phyloP scores from a whole-genome alignment of 2,113 vertebrate genomes.

The Chrysochloris asiatica region DNA sequence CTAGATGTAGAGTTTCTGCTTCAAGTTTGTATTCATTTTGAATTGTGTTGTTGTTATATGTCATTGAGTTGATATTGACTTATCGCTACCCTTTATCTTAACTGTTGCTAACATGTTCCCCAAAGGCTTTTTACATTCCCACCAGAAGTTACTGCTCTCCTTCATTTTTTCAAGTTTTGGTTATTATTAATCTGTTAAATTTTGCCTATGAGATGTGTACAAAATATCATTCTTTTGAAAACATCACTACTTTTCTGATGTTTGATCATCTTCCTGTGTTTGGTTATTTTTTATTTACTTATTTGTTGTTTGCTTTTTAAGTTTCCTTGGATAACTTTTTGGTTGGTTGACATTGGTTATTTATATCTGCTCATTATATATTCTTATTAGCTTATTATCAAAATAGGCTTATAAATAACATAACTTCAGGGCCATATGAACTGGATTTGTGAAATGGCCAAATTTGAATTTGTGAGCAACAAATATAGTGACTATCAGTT shows the following conservation, averaged over 20 bases:
- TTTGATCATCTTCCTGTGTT: not conserved
- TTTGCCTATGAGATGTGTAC: not conserved
- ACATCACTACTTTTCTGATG: constrained; percentile 22
- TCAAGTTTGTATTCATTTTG: constrained; percentile 53
- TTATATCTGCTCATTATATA: constrained; percentile 29
- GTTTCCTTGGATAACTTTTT: constrained; percentile 40
- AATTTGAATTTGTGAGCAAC: not conserved
- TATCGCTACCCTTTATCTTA: not conserved
- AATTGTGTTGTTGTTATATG: not conserved
- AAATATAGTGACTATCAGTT: not conserved
- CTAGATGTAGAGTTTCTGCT: constrained; percentile 31
- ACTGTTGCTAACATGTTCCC: not conserved
- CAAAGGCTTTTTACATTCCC: not conserved
- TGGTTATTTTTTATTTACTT: constrained; percentile 43
- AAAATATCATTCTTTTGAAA: constrained; percentile 1
- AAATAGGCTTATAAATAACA: too few species aligned
- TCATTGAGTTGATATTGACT: not conserved
- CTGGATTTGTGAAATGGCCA: constrained; percentile 15
- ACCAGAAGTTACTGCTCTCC: constrained; percentile 32
- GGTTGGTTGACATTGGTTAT: constrained; percentile 7
- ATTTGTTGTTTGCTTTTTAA: constrained; percentile 36
- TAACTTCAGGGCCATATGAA: not conserved
- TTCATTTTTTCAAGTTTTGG: constrained; percentile 27
- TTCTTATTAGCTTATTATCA: not conserved
- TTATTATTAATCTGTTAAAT: constrained; percentile 25